Evolutionary conservation across 2,797 vertebrate species (phyloP), one percentile per base, ranked within the genome.

Genomic region (Sebastes taczanowskii): DNA sequence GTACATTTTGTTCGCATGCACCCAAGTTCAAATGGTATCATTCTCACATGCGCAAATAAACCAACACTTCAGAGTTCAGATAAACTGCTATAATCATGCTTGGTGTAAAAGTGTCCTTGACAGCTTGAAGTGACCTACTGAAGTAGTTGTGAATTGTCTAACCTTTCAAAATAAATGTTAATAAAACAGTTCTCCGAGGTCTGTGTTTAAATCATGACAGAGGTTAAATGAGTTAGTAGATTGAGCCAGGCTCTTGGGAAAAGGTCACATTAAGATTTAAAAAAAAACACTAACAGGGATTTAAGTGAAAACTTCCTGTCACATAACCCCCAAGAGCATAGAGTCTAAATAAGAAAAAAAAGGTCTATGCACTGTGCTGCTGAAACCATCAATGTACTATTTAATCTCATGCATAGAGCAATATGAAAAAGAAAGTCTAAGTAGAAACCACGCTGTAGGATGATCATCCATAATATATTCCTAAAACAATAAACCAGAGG

Each of bases 181-280:
- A 82, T 23, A 29, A 62, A 80, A 64, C 29, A 23, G n/a, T 42
- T 74, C 63, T 62, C 16, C 11, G 13, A 22, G 49, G 46, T 52
- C 62, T 27, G 22, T 52, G 67, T 81, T 82, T 72, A 86, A 88
- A 89, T 78, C 32, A 62, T 53, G 69, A 79, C 63, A 76, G 49
- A 66, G 77, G 66, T 79, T 83, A 84, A 87, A 91, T 80, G 67
- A 81, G 74, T 78, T 66, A 80, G 82, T 27, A 71, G 62, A 77
- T 69, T 69, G 29, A 65, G 66, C n/a, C 22, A 22, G 69, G 59
- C 72, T 87, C 70, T 71, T 78, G 52, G 76, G 64, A 82, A 88
- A 84, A 89, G 83, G 90, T 93, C 87, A 90, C 76, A 71, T 84
- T 55, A 68, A 85, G 71, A 87, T 74, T 74, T 22, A 78, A 81